phyloP scores from a whole-genome alignment of 2,797 vertebrate genomes.

The Onychomys arenicola region DNA sequence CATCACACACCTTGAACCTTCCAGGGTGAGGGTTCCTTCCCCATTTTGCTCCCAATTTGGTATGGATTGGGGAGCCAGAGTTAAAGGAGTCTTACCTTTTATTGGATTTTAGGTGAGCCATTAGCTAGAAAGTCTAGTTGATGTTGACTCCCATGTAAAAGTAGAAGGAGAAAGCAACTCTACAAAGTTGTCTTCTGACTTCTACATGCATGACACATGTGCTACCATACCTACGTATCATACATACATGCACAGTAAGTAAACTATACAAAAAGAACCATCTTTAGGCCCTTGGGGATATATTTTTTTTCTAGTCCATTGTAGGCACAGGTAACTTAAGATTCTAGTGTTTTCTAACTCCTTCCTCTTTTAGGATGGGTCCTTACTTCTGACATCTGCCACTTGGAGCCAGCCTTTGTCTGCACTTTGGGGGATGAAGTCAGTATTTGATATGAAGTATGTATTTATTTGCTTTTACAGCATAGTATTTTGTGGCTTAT shows the following conservation, averaged over 20 bases:
- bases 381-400: slow-evolving; percentile 96
- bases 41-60: background rate
- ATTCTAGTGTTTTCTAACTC: slow-evolving; percentile 1
- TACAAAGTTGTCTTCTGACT: background rate
- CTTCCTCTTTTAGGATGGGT: slow-evolving; percentile 93
- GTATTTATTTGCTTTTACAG: slow-evolving; percentile 84
- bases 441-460: slow-evolving; percentile 99
- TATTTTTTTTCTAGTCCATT: slow-evolving; percentile 19
- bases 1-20: slow-evolving; percentile 98
- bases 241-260: background rate
- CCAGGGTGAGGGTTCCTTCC: slow-evolving; percentile 90
- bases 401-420: slow-evolving; percentile 99
- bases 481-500: slow-evolving; percentile 14
- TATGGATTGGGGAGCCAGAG: background rate
- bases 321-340: background rate
- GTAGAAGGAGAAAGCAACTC: background rate
- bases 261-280: background rate
- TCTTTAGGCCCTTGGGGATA: background rate
- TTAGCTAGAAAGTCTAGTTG: slow-evolving; percentile 39
- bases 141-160: background rate
- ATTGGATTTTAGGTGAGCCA: background rate
- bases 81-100: background rate
- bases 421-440: slow-evolving; percentile 99
- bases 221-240: background rate
- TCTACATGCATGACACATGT: background rate